Conservation (phyloP, 1,140 invertebrate species). For the Scaptodrosophila lebanonensis region DNA sequence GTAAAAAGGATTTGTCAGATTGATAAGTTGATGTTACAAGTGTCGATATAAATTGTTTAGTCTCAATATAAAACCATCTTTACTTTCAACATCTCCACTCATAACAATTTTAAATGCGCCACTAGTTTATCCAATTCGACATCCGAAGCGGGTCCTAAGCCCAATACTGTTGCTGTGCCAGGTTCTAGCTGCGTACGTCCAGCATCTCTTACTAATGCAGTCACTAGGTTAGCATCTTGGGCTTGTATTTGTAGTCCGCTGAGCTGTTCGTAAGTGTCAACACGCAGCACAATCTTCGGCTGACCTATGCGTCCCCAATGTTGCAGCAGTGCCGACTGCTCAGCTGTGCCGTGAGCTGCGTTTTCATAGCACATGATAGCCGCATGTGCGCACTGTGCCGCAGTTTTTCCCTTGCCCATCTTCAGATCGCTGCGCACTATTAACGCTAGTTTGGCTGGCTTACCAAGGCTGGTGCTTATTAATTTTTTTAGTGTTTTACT, state of each 20-base stretch:
- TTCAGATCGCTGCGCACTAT: constrained; percentile 86
- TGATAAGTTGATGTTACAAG: neutral
- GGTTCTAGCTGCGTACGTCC: constrained; percentile 85
- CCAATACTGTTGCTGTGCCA: constrained; percentile 85
- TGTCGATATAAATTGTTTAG: constrained; percentile 14
- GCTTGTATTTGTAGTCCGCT: constrained; percentile 79
- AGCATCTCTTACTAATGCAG: constrained; percentile 84
- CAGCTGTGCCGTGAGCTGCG: constrained; percentile 76
- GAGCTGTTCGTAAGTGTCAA: constrained; percentile 79
- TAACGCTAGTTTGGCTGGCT: constrained; percentile 83
- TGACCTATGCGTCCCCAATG: constrained; percentile 84
- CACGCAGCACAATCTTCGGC: constrained; percentile 85
- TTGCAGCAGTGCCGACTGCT: constrained; percentile 77
- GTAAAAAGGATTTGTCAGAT: constrained; percentile 24
- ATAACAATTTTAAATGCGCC: constrained; percentile 84
- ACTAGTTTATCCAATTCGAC: constrained; percentile 84
- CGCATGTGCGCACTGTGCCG: constrained; percentile 90
- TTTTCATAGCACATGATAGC: constrained; percentile 83
- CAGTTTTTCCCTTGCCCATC: constrained; percentile 90
- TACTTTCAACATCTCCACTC: constrained; percentile 45
- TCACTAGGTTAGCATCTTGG: constrained; percentile 79
- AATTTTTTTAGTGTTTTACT: constrained; percentile 54
- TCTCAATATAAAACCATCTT: constrained; percentile 28
- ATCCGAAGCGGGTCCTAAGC: constrained; percentile 84
- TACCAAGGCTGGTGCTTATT: constrained; percentile 25